Conservation (phyloP, 64 coral and sea anemone species). For the Cladopsammia gracilis region DNA sequence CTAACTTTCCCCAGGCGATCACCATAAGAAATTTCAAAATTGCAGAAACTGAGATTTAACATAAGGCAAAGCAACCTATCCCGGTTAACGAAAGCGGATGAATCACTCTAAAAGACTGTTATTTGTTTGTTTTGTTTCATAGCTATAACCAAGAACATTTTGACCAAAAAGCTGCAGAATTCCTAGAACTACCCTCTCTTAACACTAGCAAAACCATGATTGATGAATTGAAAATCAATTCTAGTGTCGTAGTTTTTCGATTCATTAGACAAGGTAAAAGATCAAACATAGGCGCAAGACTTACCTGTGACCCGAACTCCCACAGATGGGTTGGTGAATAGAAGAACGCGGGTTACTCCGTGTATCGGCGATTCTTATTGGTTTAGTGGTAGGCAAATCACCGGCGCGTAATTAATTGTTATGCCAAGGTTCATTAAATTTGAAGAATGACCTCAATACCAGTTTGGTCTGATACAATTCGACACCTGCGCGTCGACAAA, state of each 20-base stretch:
- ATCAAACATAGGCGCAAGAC: constrained; percentile 26
- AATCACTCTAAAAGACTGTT: background rate
- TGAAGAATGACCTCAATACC: constrained; percentile 44
- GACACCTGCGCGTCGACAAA: background rate
- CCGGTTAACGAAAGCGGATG: background rate
- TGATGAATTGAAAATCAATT: background rate
- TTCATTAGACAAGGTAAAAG: constrained; percentile 8
- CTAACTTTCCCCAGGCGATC: background rate
- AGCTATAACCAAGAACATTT: background rate
- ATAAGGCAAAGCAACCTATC: background rate
- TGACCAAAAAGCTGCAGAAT: background rate
- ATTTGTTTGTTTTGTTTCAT: background rate
- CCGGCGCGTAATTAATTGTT: background rate
- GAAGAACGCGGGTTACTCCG: background rate
- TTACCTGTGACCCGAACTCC: constrained; percentile 31
- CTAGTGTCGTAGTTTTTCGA: background rate
- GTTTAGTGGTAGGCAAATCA: background rate
- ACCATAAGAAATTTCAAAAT: background rate
- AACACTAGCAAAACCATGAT: no score
- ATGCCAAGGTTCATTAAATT: constrained; percentile 9
- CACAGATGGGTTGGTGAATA: background rate
- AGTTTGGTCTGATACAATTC: background rate
- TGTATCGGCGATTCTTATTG: background rate
- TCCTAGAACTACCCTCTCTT: background rate
- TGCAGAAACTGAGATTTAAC: background rate